Evolutionary conservation across 2,113 vertebrate genomes (phyloP), one percentile per base, ranked within the genome.

Genomic region (Paramisgurnus dabryanus): DNA sequence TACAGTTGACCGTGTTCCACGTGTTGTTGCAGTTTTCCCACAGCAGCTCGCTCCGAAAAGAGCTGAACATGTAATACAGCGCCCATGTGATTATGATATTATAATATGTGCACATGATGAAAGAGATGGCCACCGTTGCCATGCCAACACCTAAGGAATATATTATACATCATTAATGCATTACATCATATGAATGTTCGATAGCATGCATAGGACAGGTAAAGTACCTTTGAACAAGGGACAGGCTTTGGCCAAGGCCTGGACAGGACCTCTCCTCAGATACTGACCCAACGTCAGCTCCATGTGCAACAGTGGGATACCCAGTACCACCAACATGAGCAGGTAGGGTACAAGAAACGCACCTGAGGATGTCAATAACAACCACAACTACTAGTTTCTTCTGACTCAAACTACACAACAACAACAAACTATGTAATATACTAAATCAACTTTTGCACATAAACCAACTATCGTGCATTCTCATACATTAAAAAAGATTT

Each of bases 51-150:
- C 75, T 79, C 84, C 90, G 91, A 83, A 93, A 94, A 34, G 92
- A 93, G 87, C 76, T 92, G 88, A 94, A 92, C 74, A 94, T 87
- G 61, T 94, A 94, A 84, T 92, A 94, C 6, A 94, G 87, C 57
- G 88, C 90, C 93, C 93, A 93, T 55, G 91, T 90, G 82, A 93
- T 93, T 65, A 93, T 87, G 5, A 93, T 13, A 8, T 93, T 93
- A 86, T 93, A 94, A 86, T 94, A 94, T 47, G 83, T 92, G 85
- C 90, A 90, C 91, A 93, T 91, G 76, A 93, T 92, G 85, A 93
- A 93, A 57, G 93, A 92, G 85, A 94, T 93, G 64, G 91, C 92
- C 82, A 93, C 92, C 3, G 91, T 90, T 34, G 93, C 93, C 18
- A 93, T 49, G 71, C 92, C 93, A 55, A 93, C 93, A 49, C 93